phyloP scores from a whole-genome alignment of 2,797 vertebrate species.

The Ctenosaura bakeri region DNA sequence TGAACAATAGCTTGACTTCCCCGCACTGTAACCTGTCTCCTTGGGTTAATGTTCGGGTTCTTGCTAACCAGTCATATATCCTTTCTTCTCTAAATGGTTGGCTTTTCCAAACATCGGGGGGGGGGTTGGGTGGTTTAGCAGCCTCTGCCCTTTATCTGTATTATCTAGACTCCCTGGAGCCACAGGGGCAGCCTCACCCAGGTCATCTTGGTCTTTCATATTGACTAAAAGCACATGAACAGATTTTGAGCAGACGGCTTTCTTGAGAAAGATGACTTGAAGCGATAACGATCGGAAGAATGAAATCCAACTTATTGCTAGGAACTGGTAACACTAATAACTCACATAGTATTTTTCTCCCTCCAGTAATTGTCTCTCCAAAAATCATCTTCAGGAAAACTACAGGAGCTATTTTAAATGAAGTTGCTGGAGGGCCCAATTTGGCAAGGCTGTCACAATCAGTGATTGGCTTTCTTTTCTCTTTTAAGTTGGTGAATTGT shows the following conservation, averaged over 20 bases:
- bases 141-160: neutral
- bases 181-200: neutral
- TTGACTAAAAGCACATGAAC: neutral
- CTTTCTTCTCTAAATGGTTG: slow-evolving; percentile 23
- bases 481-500: neutral
- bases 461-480: neutral
- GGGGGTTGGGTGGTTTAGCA: slow-evolving; percentile 51
- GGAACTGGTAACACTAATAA: neutral
- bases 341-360: neutral
- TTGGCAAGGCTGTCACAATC: neutral
- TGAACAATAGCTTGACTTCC: neutral
- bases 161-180: slow-evolving; percentile 55
- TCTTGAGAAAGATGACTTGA: neutral
- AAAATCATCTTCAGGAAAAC: neutral
- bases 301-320: neutral
- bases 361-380: neutral
- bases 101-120: slow-evolving; percentile 7
- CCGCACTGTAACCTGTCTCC: neutral
- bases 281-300: neutral
- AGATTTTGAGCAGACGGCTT: neutral
- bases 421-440: neutral
- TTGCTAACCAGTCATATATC: neutral
- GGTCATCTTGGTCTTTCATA: slow-evolving; percentile 31
- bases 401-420: neutral
- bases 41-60: slow-evolving; percentile 31